A percentile compares a stretch with the other conserved stretches of the same genome.
Conservation (phyloP, 2,888 invertebrate species). For the Hyles lineata region DNA sequence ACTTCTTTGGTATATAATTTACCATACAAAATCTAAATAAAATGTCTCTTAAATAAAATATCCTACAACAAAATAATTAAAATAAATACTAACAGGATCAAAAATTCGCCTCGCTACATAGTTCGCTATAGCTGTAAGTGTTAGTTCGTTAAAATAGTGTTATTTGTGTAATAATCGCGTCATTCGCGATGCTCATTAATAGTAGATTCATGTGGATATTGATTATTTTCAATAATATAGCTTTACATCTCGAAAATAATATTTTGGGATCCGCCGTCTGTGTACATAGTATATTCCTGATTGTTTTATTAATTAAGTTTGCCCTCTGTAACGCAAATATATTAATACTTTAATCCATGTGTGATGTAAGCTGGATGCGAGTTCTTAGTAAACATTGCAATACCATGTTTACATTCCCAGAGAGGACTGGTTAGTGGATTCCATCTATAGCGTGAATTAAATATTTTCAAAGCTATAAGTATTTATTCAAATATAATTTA, state of each 20-base stretch:
- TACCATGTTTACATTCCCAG: background rate
- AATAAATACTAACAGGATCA: background rate
- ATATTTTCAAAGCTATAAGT: background rate
- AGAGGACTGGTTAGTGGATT: background rate
- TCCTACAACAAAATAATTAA: no score
- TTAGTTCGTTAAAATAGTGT: background rate
- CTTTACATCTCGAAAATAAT: no score
- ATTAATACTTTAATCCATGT: background rate
- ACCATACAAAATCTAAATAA: no score
- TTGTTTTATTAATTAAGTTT: background rate
- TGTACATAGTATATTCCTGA: no score
- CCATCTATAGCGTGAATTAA: background rate
- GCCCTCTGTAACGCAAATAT: background rate
- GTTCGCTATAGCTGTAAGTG: background rate
- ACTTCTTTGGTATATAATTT: no score
- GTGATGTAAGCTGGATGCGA: background rate
- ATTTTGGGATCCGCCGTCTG: no score
- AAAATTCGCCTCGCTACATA: constrained; percentile 12
- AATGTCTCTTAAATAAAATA: no score
- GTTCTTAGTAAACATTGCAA: background rate
- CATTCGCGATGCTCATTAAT: constrained; percentile 10
- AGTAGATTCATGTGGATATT: background rate
- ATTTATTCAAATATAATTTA: no score
- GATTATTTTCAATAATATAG: background rate
- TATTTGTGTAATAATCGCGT: background rate